These are phyloP conservation scores for Cyrtodaria siliqua DNA, from an alignment of 2,888 invertebrate genomes.

Conservation along the genomic window DNA sequence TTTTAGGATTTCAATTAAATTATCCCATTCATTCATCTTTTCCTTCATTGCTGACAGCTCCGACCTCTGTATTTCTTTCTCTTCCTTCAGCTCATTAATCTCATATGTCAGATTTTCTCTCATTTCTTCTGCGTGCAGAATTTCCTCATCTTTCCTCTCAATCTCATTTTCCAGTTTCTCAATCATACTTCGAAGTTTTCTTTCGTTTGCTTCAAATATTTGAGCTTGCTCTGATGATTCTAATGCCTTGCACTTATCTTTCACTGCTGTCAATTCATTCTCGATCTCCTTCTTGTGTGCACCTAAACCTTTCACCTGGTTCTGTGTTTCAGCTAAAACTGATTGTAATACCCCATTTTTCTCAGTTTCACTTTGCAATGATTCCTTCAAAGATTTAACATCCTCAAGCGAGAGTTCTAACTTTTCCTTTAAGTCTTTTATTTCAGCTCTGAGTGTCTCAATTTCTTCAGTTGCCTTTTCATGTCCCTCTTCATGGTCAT, in stretches of 20 bases:
- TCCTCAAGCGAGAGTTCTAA: constrained; percentile 56
- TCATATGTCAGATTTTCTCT: constrained; percentile 73
- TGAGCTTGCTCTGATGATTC: constrained; percentile 46
- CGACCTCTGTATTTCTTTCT: constrained; percentile 64
- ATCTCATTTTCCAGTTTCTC: constrained; percentile 53
- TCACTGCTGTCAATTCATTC: constrained; percentile 24
- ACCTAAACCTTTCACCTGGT: constrained; percentile 51
- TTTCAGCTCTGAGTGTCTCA: constrained; percentile 5
- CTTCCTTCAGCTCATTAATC: constrained; percentile 71
- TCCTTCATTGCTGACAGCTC: constrained; percentile 67
- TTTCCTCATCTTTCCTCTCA: constrained; percentile 47
- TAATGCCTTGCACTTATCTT: constrained; percentile 46
- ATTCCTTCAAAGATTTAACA: constrained; percentile 45
- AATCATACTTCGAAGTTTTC: constrained; percentile 46
- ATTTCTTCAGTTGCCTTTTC: too few relatives aligned
- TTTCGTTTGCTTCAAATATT: constrained; percentile 42
- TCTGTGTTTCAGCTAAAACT: constrained; percentile 57
- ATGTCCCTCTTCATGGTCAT: constrained; percentile 4
- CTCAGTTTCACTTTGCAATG: constrained; percentile 40
- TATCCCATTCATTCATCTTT: constrained; percentile 81
- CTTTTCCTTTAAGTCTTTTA: constrained; percentile 67
- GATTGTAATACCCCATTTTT: constrained; percentile 59
- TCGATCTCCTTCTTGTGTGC: constrained; percentile 43
- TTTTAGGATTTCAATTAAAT: constrained; percentile 79
- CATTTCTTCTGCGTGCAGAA: constrained; percentile 54